Base-by-base conservation (phyloP, 2,113 vertebrate genomes). In the Anguilla japonica region DNA sequence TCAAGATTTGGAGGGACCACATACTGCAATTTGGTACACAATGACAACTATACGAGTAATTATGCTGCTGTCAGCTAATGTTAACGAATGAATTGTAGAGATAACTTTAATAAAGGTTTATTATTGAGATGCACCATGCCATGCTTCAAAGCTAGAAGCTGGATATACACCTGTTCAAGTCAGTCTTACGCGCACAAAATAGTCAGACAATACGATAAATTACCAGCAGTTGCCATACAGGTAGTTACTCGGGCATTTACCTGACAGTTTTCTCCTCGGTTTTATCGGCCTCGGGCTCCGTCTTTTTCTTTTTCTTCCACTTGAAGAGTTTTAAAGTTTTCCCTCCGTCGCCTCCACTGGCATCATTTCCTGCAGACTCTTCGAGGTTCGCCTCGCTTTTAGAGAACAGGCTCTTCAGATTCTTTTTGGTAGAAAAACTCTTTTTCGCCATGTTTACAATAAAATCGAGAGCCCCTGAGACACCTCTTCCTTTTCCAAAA, bases 401-500 rank as follows among this genome's bases (percentile, higher is more conserved):
- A 85, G 94, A 94, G 90, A 95, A 95, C 53, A 93, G 80, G 43
- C 83, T 89, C 79, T 87, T 94, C 56, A 95, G 56, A 18, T 84
- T 34, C 79, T 56, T 94, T 53, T 22, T 93, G 87, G 88, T 80
- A 20, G 79, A 6, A 0, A 82, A 79, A 41, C n/a, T 84, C 88
- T 87, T 93, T 81, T 89, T 94, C 41, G 93, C 91, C 95, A 95
- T 95, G 41, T 20, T 57, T 22, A 15, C n/a, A 79, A 34, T 56
- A 50, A 79, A 85, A 79, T 20, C 22, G 26, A 29, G 22, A 67
- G 18, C 20, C 18, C 60, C 13, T 53, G 50, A 34, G 11, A n/a
- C n/a, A 75, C 71, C 71, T 34, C n/a, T 11, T 13, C 11, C n/a
- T 22, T 41, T 39, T 40, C 78, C 13, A 79, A 40, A 20, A 80